Conservation (phyloP, 2,797 vertebrate genomes). For the Pangasius larnaudii region DNA sequence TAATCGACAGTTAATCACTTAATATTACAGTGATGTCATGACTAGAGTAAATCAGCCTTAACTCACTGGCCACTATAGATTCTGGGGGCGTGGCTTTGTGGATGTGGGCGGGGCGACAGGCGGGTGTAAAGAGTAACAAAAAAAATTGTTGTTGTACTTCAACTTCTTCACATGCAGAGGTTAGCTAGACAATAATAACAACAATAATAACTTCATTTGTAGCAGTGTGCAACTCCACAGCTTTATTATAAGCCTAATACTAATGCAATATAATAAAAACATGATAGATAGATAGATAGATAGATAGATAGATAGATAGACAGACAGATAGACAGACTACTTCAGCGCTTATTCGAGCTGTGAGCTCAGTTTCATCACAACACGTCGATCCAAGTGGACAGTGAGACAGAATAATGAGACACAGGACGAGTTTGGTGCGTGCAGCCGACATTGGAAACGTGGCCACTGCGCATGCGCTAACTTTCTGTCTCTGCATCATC, state of each 20-base stretch:
- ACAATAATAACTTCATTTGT: neutral
- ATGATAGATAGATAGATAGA: neutral
- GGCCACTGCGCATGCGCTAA: constrained; percentile 23
- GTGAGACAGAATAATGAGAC: neutral
- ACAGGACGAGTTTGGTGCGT: neutral
- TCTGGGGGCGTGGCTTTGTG: neutral
- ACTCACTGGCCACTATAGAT: neutral
- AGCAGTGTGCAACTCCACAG: neutral
- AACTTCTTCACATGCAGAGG: neutral
- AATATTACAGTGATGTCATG: neutral
- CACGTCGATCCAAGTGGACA: neutral
- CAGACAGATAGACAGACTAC: neutral
- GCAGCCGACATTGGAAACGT: neutral
- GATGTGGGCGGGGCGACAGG: neutral
- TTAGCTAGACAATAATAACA: neutral
- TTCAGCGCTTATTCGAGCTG: no score
- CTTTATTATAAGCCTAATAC: neutral
- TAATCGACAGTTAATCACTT: neutral
- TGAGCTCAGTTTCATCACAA: neutral
- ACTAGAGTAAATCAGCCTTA: neutral
- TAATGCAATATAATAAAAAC: neutral
- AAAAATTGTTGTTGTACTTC: neutral
- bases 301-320: neutral
- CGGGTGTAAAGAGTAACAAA: neutral
- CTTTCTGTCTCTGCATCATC: constrained; percentile 15